These are phyloP conservation scores for Mobula birostris DNA, from an alignment of 2,113 vertebrate species.

Conservation along the genomic window DNA sequence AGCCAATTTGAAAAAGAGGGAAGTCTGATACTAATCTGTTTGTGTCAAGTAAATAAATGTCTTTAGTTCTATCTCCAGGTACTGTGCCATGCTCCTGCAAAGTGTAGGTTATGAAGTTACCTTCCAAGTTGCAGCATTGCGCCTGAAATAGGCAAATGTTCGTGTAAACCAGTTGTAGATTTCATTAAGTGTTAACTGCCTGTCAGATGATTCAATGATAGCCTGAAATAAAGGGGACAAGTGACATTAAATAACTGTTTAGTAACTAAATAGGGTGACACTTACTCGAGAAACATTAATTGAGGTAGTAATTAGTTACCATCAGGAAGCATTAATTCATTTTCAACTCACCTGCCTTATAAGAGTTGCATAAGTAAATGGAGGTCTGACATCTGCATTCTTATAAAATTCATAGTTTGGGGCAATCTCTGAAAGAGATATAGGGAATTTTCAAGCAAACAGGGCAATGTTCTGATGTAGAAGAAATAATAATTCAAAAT, in stretches of 20 bases:
- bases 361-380: conserved; percentile 99
- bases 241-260: conserved; percentile 81
- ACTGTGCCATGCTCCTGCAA: conserved; percentile 51
- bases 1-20: conserved; percentile 75
- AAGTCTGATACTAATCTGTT: conserved; percentile 74
- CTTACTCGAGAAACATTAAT: conserved; percentile 63
- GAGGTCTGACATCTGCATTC: conserved; percentile 98
- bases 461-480: not conserved
- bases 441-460: conserved; percentile 42
- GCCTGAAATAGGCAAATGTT: conserved; percentile 98
- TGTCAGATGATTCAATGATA: conserved; percentile 98
- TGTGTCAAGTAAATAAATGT: conserved; percentile 85
- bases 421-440: conserved; percentile 90
- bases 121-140: conserved; percentile 99
- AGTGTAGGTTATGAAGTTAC: conserved; percentile 62
- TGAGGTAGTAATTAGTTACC: conserved; percentile 81
- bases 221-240: conserved; percentile 89
- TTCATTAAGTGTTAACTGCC: conserved; percentile 99
- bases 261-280: conserved; percentile 70
- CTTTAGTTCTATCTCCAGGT: conserved; percentile 61
- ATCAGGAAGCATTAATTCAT: conserved; percentile 83
- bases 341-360: conserved; percentile 98
- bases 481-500: conserved; percentile 9
- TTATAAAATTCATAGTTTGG: conserved; percentile 99
- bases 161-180: conserved; percentile 99